Percentiles rank a stretch among this genome's conserved stretches.
phyloP scores from a whole-genome alignment of 2,797 vertebrate genomes.

The Salmo trutta region DNA sequence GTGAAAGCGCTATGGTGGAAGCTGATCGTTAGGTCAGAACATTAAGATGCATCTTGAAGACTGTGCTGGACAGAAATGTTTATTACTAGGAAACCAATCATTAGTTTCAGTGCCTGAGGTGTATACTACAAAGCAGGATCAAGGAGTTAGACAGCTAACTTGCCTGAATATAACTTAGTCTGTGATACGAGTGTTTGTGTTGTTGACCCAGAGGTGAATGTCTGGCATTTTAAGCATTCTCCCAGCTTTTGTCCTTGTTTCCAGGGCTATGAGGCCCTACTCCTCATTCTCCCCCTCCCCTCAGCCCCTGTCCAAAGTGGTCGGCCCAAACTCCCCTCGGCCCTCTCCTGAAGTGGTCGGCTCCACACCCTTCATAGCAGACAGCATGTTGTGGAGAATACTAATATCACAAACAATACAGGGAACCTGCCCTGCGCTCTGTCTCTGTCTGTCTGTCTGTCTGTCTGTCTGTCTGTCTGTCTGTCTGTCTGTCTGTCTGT shows the following conservation, averaged over 20 bases:
- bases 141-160: too few relatives aligned
- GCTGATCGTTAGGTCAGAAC: not conserved
- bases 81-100: slow-evolving; percentile 13
- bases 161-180: slow-evolving; percentile 30
- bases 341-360: slow-evolving; percentile 10
- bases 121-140: too few relatives aligned
- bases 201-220: slow-evolving; percentile 19
- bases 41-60: too few relatives aligned
- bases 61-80: not conserved
- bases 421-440: not conserved
- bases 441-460: slow-evolving; percentile 16
- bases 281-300: slow-evolving; percentile 29
- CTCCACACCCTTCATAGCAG: slow-evolving; percentile 29
- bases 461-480: too few relatives aligned
- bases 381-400: slow-evolving; percentile 41
- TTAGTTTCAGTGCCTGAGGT: slow-evolving; percentile 10
- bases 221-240: slow-evolving; percentile 14
- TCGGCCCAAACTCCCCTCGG: slow-evolving; percentile 13
- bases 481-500: too few relatives aligned
- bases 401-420: slow-evolving; percentile 43
- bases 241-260: slow-evolving; percentile 52
- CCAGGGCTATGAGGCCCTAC: slow-evolving; percentile 30
- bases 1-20: too few relatives aligned
- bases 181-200: slow-evolving; percentile 39
- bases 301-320: slow-evolving; percentile 20